A percentile compares a stretch with the other conserved stretches of the same genome.
Evolutionary conservation across 2,797 vertebrate species (phyloP).

Genomic region (Brachyrhaphis roseni): DNA sequence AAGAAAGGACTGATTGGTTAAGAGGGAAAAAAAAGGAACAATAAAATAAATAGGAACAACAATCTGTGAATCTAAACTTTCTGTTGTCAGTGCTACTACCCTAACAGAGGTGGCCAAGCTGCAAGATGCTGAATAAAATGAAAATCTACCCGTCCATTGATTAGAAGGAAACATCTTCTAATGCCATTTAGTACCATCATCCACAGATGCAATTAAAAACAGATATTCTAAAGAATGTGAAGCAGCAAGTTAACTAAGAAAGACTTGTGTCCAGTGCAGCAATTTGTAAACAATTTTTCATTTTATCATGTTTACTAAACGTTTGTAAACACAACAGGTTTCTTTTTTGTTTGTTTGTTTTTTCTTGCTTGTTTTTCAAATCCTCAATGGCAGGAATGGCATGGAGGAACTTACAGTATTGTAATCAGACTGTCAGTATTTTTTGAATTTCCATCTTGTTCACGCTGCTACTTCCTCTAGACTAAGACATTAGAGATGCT

Average conservation of each 20-base stretch:
- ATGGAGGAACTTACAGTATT: not conserved
- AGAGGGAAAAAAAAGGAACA: too few relatives aligned
- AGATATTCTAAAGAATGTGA: not conserved
- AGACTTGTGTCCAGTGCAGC: not conserved
- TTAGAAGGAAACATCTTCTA: not conserved
- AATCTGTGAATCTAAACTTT: not conserved
- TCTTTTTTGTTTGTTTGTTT: not conserved
- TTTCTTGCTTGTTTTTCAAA: not conserved
- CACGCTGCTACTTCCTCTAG: not conserved
- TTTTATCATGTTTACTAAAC: not conserved
- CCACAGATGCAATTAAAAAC: not conserved
- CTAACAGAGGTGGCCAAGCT: not conserved
- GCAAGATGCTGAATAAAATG: not conserved
- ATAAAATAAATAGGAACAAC: not conserved
- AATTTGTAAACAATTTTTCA: not conserved
- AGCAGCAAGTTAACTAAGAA: not conserved
- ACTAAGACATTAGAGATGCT: not conserved
- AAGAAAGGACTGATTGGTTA: not conserved
- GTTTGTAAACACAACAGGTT: not conserved
- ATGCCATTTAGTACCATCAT: not conserved
- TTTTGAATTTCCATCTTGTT: not conserved
- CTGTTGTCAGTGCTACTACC: not conserved
- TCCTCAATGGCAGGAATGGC: not conserved
- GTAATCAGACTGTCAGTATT: not conserved
- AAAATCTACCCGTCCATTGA: not conserved